Evolutionary conservation across 2,113 vertebrate species (phyloP), one percentile per base, ranked within the genome.

Genomic region (Labeo catla): DNA sequence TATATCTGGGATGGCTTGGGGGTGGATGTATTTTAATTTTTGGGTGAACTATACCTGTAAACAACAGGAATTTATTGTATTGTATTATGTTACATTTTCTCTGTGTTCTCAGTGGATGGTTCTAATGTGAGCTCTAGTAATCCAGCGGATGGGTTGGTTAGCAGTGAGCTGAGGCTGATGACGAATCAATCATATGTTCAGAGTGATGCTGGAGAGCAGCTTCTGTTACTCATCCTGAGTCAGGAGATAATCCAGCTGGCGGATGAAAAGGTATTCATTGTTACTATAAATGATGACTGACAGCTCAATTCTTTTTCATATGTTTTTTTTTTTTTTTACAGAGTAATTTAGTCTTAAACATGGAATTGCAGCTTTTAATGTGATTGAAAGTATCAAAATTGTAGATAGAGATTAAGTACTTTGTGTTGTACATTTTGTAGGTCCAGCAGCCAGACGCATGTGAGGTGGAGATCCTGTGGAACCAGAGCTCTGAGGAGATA

Each of bases 161-260:
- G 93, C 0, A 93, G 97, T 76, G 95, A 95, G 4, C 91, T 96
- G 83, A 95, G 98, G 65, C 94, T 99, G 90, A 97, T 99, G 95
- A 94, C 98, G 92, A 96, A 94, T 0, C 93, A 96, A 86, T 96
- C 96, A 92, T 95, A 95, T 47, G 90, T 97, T 87, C 95, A 96
- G 89, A 96, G 95, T 83, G 95, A 94, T 87, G 94, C 94, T 0
- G 94, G 93, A 61, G 92, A 94, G 52, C 94, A 95, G 88, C 91
- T 97, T 90, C 91, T 94, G 54, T 93, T 96, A 72, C 95, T 97
- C 91, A 95, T 98, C 74, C 93, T 97, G 92, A 97, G 97, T 90
- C 95, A 96, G 87, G 96, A 98, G 91, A 95, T 98, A 59, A 97
- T 97, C 39, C 96, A 97, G 91, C 90, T 98, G 91, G 97, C 97